Evolutionary conservation across 2,888 invertebrate species (phyloP).

Genomic region (Ormyrus pomaceus): DNA sequence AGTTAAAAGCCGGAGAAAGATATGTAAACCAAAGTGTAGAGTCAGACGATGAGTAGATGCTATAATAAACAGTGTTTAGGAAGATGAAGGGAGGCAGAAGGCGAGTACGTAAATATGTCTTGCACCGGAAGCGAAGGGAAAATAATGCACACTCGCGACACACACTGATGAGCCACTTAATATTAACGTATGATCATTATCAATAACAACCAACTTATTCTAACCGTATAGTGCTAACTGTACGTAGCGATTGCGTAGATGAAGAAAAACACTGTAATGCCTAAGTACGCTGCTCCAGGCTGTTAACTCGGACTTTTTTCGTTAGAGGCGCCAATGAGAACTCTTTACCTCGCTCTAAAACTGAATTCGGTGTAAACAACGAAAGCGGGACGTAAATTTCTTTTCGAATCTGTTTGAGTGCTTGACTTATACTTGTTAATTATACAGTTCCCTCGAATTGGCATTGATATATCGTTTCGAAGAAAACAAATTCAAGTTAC

Average conservation of each 20-base stretch:
- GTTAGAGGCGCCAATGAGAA: conserved; percentile 19
- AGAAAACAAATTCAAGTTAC: too few species aligned
- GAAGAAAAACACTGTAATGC: conserved; percentile 64
- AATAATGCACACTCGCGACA: conserved; percentile 44
- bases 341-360: conserved; percentile 42
- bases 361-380: neutral
- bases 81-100: conserved; percentile 59
- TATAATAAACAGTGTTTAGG: conserved; percentile 58
- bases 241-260: conserved; percentile 72
- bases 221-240: conserved; percentile 72
- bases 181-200: conserved; percentile 59
- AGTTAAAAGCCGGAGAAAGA: neutral
- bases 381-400: too few species aligned
- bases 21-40: conserved; percentile 1
- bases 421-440: too few species aligned
- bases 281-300: conserved; percentile 62
- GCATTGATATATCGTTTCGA: too few species aligned
- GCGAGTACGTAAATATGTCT: conserved; percentile 41
- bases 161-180: conserved; percentile 55
- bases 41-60: neutral
- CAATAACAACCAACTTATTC: conserved; percentile 65
- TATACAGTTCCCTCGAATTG: too few species aligned
- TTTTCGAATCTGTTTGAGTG: too few species aligned
- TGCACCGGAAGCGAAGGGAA: conserved; percentile 38
- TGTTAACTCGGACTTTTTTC: conserved; percentile 52